Base-by-base conservation (phyloP, 1,140 invertebrate species). In the Leptoteleia sp. region DNA sequence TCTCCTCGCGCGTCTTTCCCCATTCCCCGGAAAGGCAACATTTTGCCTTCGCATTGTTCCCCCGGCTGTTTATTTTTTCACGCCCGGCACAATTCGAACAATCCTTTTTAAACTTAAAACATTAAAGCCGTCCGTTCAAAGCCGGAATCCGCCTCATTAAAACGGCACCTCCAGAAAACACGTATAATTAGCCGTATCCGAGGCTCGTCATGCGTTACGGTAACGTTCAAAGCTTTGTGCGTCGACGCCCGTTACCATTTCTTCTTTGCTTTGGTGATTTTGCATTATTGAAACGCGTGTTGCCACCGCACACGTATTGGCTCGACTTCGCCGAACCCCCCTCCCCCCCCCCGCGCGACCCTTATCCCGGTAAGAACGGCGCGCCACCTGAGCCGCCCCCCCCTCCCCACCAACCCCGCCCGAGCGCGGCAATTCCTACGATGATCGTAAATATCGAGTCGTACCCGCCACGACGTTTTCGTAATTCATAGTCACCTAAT, bases 211-310 rank as follows among this genome's bases (percentile, higher is more conserved):
- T 71, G 67, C 67, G 55, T 71, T 71, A 54, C 47, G 43, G n/a
- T n/a, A 33, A 2, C 48, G 37, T 72, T 73, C 50, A 57, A 64
- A 50, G 43, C 71, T 65, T 65, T 59, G 57, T 71, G 27, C 7
- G 7, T n/a, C 33, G 7, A 16, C 15, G 38, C n/a, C n/a, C 38
- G 61, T 61, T 67, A 57, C 71, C n/a, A n/a, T n/a, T n/a, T 52
- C 59, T 59, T 57, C 50, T 65, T 52, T 65, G 42, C 61, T 76
- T 67, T 62, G 31, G 72, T 40, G 72, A 67, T 76, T 47, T 54
- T 76, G 62, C 62, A 76, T 76, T 76, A 76, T 76, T 76, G 72
- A 76, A 67, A 76, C 38, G 40, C 42, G 42, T 42, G 29, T 25
- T 57, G 27, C 47, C 12, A 55, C 16, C 59, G 35, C 43, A 50